Evolutionary conservation across 2,888 invertebrate species (phyloP).

Genomic region (Amblyjoppa proteus): DNA sequence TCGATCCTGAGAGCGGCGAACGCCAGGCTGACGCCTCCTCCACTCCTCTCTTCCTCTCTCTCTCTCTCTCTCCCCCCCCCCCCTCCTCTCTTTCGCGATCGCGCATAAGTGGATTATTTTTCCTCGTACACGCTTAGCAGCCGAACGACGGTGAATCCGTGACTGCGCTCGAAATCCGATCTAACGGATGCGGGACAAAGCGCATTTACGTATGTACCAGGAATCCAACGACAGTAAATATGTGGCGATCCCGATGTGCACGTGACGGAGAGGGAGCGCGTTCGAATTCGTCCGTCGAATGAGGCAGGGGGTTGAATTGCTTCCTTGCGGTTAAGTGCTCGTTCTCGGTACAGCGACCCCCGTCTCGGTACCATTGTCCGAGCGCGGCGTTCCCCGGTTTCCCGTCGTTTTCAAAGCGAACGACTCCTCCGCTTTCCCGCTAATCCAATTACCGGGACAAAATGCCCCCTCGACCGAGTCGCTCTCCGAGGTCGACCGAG

Average conservation of each 20-base stretch:
- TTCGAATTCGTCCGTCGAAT: neutral
- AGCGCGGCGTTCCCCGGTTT: constrained; percentile 17
- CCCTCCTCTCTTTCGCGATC: neutral
- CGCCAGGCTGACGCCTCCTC: constrained; percentile 30
- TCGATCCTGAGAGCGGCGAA: constrained; percentile 14
- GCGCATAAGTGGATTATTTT: constrained; percentile 15
- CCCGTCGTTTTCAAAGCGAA: constrained; percentile 27
- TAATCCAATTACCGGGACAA: constrained; percentile 58
- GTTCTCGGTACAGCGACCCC: constrained; percentile 57
- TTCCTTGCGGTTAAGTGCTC: constrained; percentile 42
- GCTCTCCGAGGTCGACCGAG: constrained; percentile 27
- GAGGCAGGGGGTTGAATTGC: constrained; percentile 20
- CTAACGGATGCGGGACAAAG: constrained; percentile 37
- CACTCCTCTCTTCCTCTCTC: neutral
- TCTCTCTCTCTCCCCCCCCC: too few relatives aligned
- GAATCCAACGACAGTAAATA: constrained; percentile 21
- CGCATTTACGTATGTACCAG: constrained; percentile 4
- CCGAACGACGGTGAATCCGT: constrained; percentile 19
- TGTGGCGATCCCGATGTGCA: neutral
- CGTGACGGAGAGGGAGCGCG: neutral
- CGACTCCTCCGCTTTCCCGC: constrained; percentile 54
- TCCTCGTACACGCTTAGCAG: constrained; percentile 15
- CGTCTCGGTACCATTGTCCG: constrained; percentile 29
- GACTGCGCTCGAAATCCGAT: constrained; percentile 45
- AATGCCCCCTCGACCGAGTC: constrained; percentile 50